Evolutionary conservation across 2,797 vertebrate genomes (phyloP).

Genomic region (Sebastes trivittatus): DNA sequence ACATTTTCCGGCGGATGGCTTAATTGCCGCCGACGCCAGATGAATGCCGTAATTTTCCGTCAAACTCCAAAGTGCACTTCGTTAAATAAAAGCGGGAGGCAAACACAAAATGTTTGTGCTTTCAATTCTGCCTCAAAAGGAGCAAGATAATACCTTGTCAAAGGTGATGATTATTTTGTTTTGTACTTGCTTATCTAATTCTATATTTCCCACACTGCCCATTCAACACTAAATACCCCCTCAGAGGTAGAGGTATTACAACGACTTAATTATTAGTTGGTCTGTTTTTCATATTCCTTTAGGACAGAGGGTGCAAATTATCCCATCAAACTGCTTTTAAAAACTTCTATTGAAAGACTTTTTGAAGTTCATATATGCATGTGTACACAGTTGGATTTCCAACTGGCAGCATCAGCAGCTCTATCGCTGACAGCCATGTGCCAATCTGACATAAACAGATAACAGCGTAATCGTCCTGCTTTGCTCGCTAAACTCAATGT

Average conservation of each 20-base stretch:
- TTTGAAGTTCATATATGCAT: constrained; percentile 10
- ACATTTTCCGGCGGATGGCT: constrained; percentile 25
- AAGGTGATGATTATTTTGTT: constrained; percentile 5
- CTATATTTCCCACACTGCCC: not conserved
- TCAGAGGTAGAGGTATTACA: not conserved
- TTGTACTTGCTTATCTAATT: constrained; percentile 20
- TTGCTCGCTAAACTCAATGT: constrained; percentile 21
- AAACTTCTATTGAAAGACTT: not conserved
- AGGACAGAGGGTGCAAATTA: constrained; percentile 11
- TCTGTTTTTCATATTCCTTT: not conserved
- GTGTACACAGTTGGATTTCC: not conserved
- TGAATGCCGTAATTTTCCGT: constrained; percentile 42
- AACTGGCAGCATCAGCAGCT: not conserved
- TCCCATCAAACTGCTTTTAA: constrained; percentile 5
- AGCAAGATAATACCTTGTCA: constrained; percentile 16
- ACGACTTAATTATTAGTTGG: constrained; percentile 14
- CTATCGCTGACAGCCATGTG: not conserved
- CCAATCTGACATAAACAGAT: constrained; percentile 40
- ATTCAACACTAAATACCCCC: constrained; percentile 1
- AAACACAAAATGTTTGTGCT: constrained; percentile 16
- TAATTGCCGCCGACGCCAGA: constrained; percentile 64
- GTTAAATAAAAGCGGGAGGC: constrained; percentile 32
- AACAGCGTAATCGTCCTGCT: constrained; percentile 16
- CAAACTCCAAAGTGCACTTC: constrained; percentile 27
- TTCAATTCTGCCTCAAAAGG: constrained; percentile 30